Evolutionary conservation across 1,140 invertebrate genomes (phyloP), one percentile per base, ranked within the genome.

Genomic region (Elysia chlorotica): DNA sequence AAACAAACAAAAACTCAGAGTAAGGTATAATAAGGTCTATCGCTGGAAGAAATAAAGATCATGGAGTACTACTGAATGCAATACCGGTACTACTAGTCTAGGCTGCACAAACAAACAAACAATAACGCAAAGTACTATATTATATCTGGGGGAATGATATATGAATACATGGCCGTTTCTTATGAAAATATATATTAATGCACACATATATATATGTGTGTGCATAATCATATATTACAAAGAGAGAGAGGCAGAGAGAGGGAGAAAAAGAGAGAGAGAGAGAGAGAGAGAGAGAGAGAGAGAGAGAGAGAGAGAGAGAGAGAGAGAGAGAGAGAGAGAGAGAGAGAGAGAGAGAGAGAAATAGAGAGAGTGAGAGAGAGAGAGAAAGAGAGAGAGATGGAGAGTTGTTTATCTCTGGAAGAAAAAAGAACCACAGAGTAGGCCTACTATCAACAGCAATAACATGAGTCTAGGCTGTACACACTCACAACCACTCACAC

Each of bases 221-320:
- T 63, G 35, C 2, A 63, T 21, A 63, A 30, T 10, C 2, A 33
- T 25, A 31, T 2, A 30, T 62, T 31, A 33, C 59, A 62, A 62
- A 31, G 28, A 62, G 25, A 68, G 41, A 28, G 66, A 53, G 21
- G 31, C 23, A 19, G 66, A 53, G 41, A 53, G 30, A 30, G 30
- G 35, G 41, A 53, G 28, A 30, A 31, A 53, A 31, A 68, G 41
- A 54, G 66, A 68, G 66, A 68, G 41, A 53, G 66, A 53, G 41
- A 54, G 41, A 68, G 41, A 68, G 66, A 54, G 41, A 68, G 41
- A 54, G 41, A 54, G 41, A 68, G 41, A 54, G 41, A 23, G 21
- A 25, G n/a, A 56, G 41, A n/a, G 25, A 54, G 37, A 53, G 48
- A 41, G 41, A 48, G 38, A 68, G 35, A 48, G 23, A 68, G 10